phyloP scores from a whole-genome alignment of 35 echinoderm and acorn worm genomes.

The Apostichopus californicus region DNA sequence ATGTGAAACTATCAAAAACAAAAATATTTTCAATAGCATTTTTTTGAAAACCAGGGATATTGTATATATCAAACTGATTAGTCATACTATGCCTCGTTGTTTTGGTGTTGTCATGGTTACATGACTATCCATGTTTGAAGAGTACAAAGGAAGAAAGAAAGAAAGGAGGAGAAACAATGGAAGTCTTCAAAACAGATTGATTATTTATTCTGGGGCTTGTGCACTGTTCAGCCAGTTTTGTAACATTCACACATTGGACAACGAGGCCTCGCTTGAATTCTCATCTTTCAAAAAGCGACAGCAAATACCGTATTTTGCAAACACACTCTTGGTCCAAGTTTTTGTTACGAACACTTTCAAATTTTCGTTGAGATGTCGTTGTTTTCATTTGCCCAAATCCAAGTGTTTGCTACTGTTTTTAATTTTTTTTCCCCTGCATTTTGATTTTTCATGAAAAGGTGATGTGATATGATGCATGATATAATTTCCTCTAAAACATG shows the following conservation, averaged over 20 bases:
- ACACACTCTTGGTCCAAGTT: background rate
- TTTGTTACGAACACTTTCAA: background rate
- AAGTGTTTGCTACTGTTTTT: background rate
- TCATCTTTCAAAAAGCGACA: background rate
- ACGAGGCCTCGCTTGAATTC: slow-evolving; percentile 32
- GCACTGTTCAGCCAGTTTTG: slow-evolving; percentile 36
- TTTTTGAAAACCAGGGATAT: too few relatives aligned
- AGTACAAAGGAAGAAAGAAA: too few relatives aligned
- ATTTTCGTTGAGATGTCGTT: background rate
- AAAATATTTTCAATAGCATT: too few relatives aligned
- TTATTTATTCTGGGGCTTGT: background rate
- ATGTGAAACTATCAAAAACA: too few relatives aligned
- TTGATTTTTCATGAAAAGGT: background rate
- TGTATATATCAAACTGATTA: too few relatives aligned
- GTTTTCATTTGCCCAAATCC: background rate
- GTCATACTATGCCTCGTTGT: too few relatives aligned
- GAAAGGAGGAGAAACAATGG: too few relatives aligned
- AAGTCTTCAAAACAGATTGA: background rate
- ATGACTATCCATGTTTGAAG: too few relatives aligned
- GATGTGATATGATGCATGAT: background rate
- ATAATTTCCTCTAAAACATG: too few relatives aligned
- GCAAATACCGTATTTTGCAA: background rate
- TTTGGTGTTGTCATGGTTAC: too few relatives aligned
- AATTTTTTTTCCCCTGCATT: background rate
- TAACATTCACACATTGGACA: slow-evolving; percentile 50